Percentiles rank a stretch among this genome's conserved stretches.
Conservation (phyloP, 2,797 vertebrate genomes). For the Lutjanus argentimaculatus region DNA sequence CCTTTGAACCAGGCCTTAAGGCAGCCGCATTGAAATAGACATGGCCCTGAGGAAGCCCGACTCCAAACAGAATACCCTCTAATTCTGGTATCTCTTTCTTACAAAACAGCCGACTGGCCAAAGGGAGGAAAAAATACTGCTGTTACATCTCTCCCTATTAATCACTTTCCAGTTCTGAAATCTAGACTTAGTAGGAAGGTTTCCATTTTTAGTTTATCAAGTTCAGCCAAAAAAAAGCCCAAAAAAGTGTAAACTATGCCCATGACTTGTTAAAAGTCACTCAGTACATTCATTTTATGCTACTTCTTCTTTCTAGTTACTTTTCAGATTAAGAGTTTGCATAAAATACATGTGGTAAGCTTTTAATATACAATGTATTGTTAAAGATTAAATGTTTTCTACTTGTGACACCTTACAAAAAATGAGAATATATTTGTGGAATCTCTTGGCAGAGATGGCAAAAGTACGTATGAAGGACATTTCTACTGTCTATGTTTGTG, state of each 20-base stretch:
- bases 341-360: too few species aligned
- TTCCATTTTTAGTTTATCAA: conserved; percentile 24
- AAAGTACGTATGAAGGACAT: too few species aligned
- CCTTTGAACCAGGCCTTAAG: conserved; percentile 74
- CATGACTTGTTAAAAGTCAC: not conserved
- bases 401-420: not conserved
- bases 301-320: not conserved
- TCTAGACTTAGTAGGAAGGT: conserved; percentile 7
- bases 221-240: not conserved
- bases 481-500: too few species aligned
- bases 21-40: conserved; percentile 60
- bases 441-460: too few species aligned
- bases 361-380: not conserved
- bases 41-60: conserved; percentile 57
- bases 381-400: not conserved
- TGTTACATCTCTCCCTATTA: conserved; percentile 41
- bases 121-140: conserved; percentile 10
- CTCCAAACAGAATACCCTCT: conserved; percentile 54
- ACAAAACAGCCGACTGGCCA: conserved; percentile 48
- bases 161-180: conserved; percentile 34
- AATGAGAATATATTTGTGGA: not conserved
- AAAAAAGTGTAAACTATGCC: not conserved
- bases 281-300: too few species aligned
- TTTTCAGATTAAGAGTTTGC: not conserved
- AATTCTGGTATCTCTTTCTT: conserved; percentile 47